phyloP scores from a whole-genome alignment of 23 tunicate genomes.

The Diplosoma virens region DNA sequence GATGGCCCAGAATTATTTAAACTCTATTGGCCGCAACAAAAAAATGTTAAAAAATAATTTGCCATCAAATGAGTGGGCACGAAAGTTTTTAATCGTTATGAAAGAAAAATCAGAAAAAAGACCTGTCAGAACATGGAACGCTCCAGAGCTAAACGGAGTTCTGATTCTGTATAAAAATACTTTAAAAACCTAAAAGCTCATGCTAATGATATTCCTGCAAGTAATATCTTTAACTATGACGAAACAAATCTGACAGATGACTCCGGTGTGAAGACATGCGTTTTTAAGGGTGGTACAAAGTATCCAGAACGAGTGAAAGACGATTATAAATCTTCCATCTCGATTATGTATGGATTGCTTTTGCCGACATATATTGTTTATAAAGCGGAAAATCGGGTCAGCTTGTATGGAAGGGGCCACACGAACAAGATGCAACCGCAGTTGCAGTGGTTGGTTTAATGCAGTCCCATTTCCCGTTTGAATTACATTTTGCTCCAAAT shows the following conservation, averaged over 20 bases:
- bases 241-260: not conserved
- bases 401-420: slow-evolving; percentile 19
- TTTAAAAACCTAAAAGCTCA: not conserved
- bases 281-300: slow-evolving; percentile 8
- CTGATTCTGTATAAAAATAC: not conserved
- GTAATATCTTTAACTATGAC: not conserved
- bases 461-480: slow-evolving; percentile 5
- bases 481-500: not conserved
- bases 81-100: not conserved
- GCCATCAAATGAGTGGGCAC: not conserved
- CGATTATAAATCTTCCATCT: not conserved
- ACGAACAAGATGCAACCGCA: slow-evolving; percentile 12
- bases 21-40: not conserved
- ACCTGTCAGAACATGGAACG: not conserved
- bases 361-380: slow-evolving; percentile 2
- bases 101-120: not conserved
- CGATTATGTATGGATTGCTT: not conserved
- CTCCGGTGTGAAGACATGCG: not conserved
- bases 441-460: slow-evolving; percentile 31
- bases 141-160: not conserved
- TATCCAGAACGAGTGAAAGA: not conserved
- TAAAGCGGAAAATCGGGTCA: slow-evolving; percentile 15
- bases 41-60: not conserved
- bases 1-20: not conserved
- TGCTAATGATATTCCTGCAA: not conserved